phyloP scores from a whole-genome alignment of 2,797 vertebrate genomes.

The Anas capensis region DNA sequence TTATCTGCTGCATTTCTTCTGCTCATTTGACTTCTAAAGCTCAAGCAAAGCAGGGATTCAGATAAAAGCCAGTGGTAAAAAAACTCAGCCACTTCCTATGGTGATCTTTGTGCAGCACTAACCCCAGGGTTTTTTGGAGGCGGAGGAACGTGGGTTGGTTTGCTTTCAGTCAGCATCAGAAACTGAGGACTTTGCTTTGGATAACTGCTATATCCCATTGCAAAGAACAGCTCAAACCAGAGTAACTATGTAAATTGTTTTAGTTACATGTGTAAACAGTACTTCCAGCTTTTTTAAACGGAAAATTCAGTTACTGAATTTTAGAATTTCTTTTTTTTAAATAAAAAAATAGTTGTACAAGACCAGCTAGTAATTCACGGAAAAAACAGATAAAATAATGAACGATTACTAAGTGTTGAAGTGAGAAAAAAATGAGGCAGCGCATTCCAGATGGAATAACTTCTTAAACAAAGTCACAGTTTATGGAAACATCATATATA shows the following conservation, averaged over 20 bases:
- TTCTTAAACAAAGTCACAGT: neutral
- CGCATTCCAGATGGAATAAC: neutral
- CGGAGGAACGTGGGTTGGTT: neutral
- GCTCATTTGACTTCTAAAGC: slow-evolving; percentile 72
- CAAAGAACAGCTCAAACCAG: neutral
- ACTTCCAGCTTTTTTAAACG: neutral
- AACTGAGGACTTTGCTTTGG: neutral
- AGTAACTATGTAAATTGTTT: neutral
- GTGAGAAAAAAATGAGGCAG: neutral
- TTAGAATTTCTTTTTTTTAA: neutral
- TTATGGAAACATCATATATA: neutral
- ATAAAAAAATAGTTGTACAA: neutral
- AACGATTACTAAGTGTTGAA: neutral
- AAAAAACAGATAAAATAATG: rapidly evolving
- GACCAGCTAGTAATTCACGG: neutral
- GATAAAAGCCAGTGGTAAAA: slow-evolving; percentile 51
- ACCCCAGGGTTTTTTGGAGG: slow-evolving; percentile 55
- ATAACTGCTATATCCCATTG: neutral
- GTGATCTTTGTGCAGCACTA: slow-evolving; percentile 60
- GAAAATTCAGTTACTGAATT: neutral
- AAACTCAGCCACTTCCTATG: slow-evolving; percentile 38
- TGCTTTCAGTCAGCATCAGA: slow-evolving; percentile 38
- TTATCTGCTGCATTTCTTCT: slow-evolving; percentile 70
- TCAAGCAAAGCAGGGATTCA: slow-evolving; percentile 40
- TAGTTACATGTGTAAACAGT: neutral